Evolutionary conservation across 1,140 invertebrate species (phyloP).

Genomic region (Macrosteles quadrilineatus): DNA sequence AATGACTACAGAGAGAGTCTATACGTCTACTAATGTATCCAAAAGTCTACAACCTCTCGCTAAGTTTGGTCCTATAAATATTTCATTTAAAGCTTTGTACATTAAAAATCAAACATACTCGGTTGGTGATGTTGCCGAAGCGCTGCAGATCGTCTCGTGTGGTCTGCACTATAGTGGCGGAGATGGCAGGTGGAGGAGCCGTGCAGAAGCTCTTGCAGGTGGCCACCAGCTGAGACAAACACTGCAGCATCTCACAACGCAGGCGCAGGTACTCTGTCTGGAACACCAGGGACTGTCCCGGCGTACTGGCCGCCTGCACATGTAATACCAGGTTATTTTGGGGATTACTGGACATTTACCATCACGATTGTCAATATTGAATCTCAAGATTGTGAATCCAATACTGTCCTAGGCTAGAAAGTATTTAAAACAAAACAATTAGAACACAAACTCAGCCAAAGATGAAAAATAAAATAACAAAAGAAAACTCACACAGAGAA

Average conservation of each 20-base stretch:
- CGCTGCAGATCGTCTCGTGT: slow-evolving; percentile 80
- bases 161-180: slow-evolving; percentile 73
- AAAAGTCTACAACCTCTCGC: too few relatives aligned
- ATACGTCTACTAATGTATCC: neutral
- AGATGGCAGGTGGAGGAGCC: slow-evolving; percentile 90
- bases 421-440: neutral
- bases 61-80: too few relatives aligned
- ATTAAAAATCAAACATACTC: slow-evolving; percentile 57
- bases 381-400: slow-evolving; percentile 32
- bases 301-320: slow-evolving; percentile 65
- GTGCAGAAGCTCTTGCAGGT: slow-evolving; percentile 83
- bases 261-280: slow-evolving; percentile 76
- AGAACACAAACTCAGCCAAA: too few relatives aligned
- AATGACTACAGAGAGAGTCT: too few relatives aligned
- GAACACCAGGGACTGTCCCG: slow-evolving; percentile 68
- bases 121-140: slow-evolving; percentile 79
- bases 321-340: neutral
- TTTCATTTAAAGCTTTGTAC: too few relatives aligned
- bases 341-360: too few relatives aligned
- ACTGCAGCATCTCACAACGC: slow-evolving; percentile 75
- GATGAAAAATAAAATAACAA: too few relatives aligned
- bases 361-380: too few relatives aligned
- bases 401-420: slow-evolving; percentile 11
- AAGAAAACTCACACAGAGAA: too few relatives aligned
- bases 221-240: slow-evolving; percentile 71